Base-by-base conservation (phyloP, 2,888 invertebrate genomes). In the Agrilus biguttatus region DNA sequence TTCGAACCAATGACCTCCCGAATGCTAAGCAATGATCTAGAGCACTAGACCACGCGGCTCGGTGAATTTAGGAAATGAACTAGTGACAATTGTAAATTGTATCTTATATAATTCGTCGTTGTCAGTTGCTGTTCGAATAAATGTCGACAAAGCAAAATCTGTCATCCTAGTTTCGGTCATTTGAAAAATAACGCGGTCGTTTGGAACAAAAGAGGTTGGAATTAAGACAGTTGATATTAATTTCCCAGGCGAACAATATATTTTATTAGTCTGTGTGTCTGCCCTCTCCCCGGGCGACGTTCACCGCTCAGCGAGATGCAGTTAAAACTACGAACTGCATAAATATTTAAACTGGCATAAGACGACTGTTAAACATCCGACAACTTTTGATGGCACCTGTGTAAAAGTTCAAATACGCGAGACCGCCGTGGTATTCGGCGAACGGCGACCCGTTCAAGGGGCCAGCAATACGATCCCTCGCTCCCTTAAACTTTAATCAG, bases 151-250 rank as follows among this genome's bases (percentile, higher is more conserved):
- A 28, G 2, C 28, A 28, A 10, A 28, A 10, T 3, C 2, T 28
- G 8, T 28, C 28, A 4, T 28, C 28, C 28, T 28, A 28, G 28
- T 28, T 28, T 28, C 2, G 10, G 28, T 2, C 53, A 61, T 60
- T 61, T 62, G 63, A 63, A 63, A 63, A 65, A 63, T 63, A 62
- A 61, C 59, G 59, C 58, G 57, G 61, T 62, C 58, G 61, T 63
- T 63, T 62, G 59, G 62, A 59, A 57, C 61, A 58, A 59, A 61
- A 59, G 57, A 61, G 62, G 62, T 59, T 58, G 62, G 65, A 63
- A 65, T 65, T 66, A 66, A 65, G 65, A 65, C 65, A 65, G 65
- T 65, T 65, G 65, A 65, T 65, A 66, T 66, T 66, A 66, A 66
- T 66, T 66, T 66, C 66, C 66, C 66, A 60, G 57, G 65, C 57